Conservation (phyloP, 2,113 vertebrate species). For the Bos indicus region DNA sequence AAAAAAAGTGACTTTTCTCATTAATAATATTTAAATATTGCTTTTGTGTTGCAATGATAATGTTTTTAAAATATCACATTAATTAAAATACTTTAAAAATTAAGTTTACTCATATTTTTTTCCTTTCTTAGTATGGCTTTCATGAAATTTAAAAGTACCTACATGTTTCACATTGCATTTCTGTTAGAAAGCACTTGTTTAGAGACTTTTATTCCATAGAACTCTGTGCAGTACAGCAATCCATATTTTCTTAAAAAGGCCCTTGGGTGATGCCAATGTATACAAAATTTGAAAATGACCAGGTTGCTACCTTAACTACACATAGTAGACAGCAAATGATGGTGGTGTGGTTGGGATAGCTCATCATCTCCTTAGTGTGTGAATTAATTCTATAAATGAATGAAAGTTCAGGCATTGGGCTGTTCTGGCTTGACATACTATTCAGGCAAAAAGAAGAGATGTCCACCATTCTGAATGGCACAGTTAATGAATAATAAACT, state of each 20-base stretch:
- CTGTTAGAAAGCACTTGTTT: not conserved
- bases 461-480: not conserved
- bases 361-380: not conserved
- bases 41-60: not conserved
- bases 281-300: not conserved
- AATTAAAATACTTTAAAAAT: not conserved
- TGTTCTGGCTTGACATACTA: not conserved
- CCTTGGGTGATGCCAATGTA: not conserved
- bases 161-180: not conserved
- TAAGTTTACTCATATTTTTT: not conserved
- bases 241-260: not conserved
- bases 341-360: not conserved
- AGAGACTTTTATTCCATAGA: not conserved
- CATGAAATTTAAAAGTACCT: not conserved
- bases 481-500: constrained; percentile 39
- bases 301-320: not conserved
- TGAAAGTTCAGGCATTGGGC: not conserved
- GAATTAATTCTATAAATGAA: not conserved
- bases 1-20: not conserved
- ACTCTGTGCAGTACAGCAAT: not conserved
- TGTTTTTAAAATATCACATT: not conserved
- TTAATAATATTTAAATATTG: not conserved
- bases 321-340: not conserved
- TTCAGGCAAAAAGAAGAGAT: not conserved
- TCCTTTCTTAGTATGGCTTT: not conserved